Percentiles rank a stretch among this genome's conserved stretches.
phyloP scores from a whole-genome alignment of 2,113 vertebrate genomes.

The Acrocephalus arundinaceus region DNA sequence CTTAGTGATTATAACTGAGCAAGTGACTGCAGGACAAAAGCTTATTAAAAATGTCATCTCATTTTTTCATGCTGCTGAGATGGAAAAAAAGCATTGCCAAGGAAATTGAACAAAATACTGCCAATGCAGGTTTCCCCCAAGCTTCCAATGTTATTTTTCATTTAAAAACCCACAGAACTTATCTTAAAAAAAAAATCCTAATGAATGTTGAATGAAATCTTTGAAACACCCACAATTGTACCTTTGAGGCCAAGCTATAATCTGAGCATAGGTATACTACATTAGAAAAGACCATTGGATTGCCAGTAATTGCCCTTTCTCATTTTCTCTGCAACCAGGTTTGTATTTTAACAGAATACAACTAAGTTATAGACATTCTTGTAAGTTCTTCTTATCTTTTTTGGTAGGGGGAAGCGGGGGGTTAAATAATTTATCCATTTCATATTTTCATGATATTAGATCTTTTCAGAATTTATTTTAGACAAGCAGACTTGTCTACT shows the following conservation, averaged over 20 bases:
- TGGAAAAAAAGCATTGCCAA: not conserved
- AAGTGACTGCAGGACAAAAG: not conserved
- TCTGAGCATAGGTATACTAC: not conserved
- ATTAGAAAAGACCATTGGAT: not conserved
- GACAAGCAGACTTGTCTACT: not conserved
- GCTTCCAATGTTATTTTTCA: not conserved
- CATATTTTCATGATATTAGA: not conserved
- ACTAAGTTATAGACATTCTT: not conserved
- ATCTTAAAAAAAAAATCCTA: not conserved
- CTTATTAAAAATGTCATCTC: not conserved
- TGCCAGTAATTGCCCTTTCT: not conserved
- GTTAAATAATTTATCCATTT: not conserved
- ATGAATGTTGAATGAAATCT: not conserved
- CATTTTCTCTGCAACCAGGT: not conserved
- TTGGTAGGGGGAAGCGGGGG: fast-evolving
- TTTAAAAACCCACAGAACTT: not conserved
- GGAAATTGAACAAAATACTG: not conserved
- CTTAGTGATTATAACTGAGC: not conserved
- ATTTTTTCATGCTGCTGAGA: not conserved
- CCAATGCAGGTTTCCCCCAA: not conserved
- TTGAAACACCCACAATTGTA: not conserved
- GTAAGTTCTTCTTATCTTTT: not conserved
- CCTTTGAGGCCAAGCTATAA: not conserved
- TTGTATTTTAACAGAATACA: not conserved
- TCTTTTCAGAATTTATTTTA: not conserved